Evolutionary conservation across 2,888 invertebrate species (phyloP).

Genomic region (Agrilus cyanescens): DNA sequence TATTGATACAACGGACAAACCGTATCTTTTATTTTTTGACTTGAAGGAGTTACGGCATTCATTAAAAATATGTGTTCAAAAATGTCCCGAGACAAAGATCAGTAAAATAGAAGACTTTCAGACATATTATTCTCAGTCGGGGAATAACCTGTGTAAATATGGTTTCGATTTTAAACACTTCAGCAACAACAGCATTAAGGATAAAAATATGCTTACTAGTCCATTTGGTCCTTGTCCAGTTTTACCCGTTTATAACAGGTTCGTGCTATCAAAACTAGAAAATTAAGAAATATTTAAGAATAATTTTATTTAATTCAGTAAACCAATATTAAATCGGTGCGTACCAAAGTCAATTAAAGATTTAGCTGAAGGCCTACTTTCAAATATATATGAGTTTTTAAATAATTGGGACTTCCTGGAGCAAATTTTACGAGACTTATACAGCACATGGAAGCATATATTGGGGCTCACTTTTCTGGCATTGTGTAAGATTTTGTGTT

Average conservation of each 20-base stretch:
- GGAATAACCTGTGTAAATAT: conserved; percentile 68
- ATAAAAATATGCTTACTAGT: conserved; percentile 29
- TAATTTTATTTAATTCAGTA: conserved; percentile 38
- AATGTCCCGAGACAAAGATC: conserved; percentile 66
- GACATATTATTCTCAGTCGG: conserved; percentile 58
- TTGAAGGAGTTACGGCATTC: conserved; percentile 62
- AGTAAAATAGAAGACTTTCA: conserved; percentile 53
- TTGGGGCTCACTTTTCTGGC: conserved; percentile 67
- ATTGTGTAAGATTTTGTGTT: conserved; percentile 56
- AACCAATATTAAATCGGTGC: conserved; percentile 75
- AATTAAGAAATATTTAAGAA: neutral
- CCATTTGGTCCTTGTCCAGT: conserved; percentile 66
- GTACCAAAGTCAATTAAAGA: conserved; percentile 64
- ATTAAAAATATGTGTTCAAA: conserved; percentile 78
- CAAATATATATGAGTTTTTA: conserved; percentile 66
- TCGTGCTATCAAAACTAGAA: conserved; percentile 6
- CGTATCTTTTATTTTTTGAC: conserved; percentile 75
- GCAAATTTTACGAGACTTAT: conserved; percentile 78
- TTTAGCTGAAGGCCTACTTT: conserved; percentile 48
- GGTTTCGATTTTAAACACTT: conserved; percentile 48
- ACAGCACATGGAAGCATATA: conserved; percentile 79
- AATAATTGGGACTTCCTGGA: conserved; percentile 84
- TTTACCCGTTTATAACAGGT: conserved; percentile 67
- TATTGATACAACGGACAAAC: conserved; percentile 64
- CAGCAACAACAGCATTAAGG: conserved; percentile 21